A percentile compares a stretch with the other conserved stretches of the same genome.
Evolutionary conservation across 2,888 invertebrate species (phyloP).

Genomic region (Archips crataeganus): DNA sequence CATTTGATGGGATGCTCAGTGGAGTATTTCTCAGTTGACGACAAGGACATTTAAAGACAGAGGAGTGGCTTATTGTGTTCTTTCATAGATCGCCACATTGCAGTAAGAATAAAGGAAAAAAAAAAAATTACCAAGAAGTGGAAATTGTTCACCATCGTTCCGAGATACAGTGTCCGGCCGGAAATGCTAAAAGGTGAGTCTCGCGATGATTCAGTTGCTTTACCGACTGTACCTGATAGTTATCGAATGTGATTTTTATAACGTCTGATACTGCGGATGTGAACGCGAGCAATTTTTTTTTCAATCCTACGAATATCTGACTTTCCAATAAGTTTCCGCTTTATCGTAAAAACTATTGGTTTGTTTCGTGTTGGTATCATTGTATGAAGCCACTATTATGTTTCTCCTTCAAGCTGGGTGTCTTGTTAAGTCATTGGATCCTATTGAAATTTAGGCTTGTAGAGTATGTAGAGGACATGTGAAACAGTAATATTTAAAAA

Average conservation of each 20-base stretch:
- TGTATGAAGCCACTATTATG: neutral
- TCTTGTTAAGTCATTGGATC: no score
- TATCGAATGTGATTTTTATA: neutral
- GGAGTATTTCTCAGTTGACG: no score
- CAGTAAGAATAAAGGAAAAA: no score
- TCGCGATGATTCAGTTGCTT: slow-evolving; percentile 12
- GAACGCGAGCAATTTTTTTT: neutral
- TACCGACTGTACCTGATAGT: slow-evolving; percentile 8
- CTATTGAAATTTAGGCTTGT: no score
- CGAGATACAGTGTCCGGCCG: slow-evolving; percentile 22
- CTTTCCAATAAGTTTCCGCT: neutral
- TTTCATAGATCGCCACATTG: no score
- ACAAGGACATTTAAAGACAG: no score
- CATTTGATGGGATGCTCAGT: no score
- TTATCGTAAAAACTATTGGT: neutral
- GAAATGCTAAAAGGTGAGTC: slow-evolving; percentile 16
- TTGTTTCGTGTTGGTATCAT: neutral
- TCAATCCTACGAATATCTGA: neutral
- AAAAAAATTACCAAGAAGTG: no score
- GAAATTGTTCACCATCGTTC: slow-evolving; percentile 24
- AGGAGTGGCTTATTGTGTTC: no score
- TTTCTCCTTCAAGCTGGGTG: no score
- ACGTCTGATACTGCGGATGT: neutral
- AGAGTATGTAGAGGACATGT: no score
- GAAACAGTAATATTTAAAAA: no score